Evolutionary conservation across 2,797 vertebrate genomes (phyloP), one percentile per base, ranked within the genome.

Genomic region (Hypotaenidia philippensis): DNA sequence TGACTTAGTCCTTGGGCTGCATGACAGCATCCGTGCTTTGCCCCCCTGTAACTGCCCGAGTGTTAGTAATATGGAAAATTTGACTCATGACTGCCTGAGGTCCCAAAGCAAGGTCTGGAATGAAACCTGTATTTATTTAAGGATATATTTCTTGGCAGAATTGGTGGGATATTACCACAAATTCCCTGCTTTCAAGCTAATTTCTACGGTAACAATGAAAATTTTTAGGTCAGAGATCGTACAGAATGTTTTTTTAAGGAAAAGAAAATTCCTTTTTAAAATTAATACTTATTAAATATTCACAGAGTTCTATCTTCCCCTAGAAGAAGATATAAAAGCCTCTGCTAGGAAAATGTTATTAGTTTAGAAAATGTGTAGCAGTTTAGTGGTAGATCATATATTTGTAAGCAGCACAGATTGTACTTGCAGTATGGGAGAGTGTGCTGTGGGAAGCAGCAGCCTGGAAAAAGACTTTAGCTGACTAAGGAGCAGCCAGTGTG

Each of bases 111-210:
- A 82, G 29, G 12, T 74, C 84, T 87, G 86, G 40, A 93, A 68
- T 80, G 45, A 66, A 94, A 93, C 68, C 50, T 90, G 21, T 92
- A 17, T 87, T 96, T 95, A 41, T 90, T 89, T 92, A 89, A 93
- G 53, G 60, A 75, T 85, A 21, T 96, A 23, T 83, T 57, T 85
- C 75, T 92, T 95, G 75, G 75, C 71, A 84, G 38, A 6, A n/a
- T 70, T 68, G 77, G 13, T 13, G 34, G 69, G 32, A 70, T 14
- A 56, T 83, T 93, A 61, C 52, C 21, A 61, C 56, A 85, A 32
- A 60, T 77, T 47, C n/a, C 45, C 53, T 80, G 23, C 49, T 87
- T 94, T 78, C 60, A 71, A 71, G 12, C 38, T 90, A 8, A 75
- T 90, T 89, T 87, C 41, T 79, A 50, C 15, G 47, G n/a, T 31